Evolutionary conservation across 2,888 invertebrate genomes (phyloP), one percentile per base, ranked within the genome.

Genomic region (Strigamia crassipes): DNA sequence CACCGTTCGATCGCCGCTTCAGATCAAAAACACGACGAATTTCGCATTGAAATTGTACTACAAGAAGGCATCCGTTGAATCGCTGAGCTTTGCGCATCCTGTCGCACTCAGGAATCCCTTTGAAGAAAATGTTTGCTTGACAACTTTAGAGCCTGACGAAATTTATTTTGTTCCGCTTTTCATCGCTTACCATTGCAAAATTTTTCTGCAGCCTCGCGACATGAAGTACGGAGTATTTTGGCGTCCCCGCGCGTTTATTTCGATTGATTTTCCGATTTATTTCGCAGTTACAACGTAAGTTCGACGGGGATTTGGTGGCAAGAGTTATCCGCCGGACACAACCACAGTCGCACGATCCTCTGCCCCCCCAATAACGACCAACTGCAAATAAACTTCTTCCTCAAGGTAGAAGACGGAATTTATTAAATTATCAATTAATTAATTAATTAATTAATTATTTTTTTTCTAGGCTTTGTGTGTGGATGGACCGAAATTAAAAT

Each of bases 241-340:
- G 10, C 31, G 15, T 77, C 31, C 6, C 78, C 5, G 15, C 8
- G 15, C 12, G 1, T 34, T 38, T 42, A 9, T 79, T 42, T 41
- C 41, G 9, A n/a, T 79, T 79, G 9, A n/a, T 79, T 79, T 38
- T 42, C 2, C 42, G 5, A 56, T 18, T 56, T 81, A n/a, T 81
- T 38, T 79, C 92, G 91, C 85, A 92, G 92, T 83, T 93, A 93
- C 86, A 92, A 92, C 85, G 91, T 92, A 13, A 92, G 93, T 38
- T 91, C 91, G 0, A 91, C 91, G 82, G 92, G 93, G 0, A 91
- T 94, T 73, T 94, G 93, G 92, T 95, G 94, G 94, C 92, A 91
- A 88, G 94, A 94, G 84, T 87, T 94, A 83, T 85, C 86, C 83
- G 92, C 91, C 0, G 91, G 92, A 84, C 88, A 92, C 83, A 93